Percentiles rank a stretch among this genome's conserved stretches.
phyloP scores from a whole-genome alignment of 2,113 vertebrate genomes.

The Dipodomys spectabilis region DNA sequence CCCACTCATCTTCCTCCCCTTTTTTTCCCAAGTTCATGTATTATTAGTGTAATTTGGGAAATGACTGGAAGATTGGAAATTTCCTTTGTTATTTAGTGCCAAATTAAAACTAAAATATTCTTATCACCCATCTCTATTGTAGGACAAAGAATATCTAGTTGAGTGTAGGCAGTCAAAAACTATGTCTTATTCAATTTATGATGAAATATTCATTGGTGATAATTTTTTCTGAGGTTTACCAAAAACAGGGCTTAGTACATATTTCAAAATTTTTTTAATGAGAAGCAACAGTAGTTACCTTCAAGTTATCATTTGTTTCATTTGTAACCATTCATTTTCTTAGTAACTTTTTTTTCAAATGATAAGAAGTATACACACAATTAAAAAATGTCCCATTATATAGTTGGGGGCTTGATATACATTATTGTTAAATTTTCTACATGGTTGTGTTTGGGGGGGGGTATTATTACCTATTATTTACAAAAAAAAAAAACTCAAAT shows the following conservation, averaged over 20 bases:
- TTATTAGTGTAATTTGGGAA: background rate
- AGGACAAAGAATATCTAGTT: constrained; percentile 1
- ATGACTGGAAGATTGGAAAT: background rate
- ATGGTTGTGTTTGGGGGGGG: background rate
- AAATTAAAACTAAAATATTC: constrained; percentile 48
- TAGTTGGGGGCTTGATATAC: background rate
- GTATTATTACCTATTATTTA: background rate
- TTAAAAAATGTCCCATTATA: background rate
- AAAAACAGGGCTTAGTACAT: constrained; percentile 4
- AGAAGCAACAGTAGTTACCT: constrained; percentile 10
- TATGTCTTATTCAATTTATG: constrained; percentile 7
- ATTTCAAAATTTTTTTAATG: background rate
- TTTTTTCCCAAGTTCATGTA: background rate
- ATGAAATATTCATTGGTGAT: constrained; percentile 45
- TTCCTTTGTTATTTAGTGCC: constrained; percentile 11
- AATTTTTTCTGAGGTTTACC: constrained; percentile 51
- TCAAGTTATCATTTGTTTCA: constrained; percentile 26
- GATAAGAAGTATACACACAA: background rate
- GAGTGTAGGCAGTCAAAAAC: background rate
- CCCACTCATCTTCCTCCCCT: background rate
- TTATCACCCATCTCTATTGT: background rate
- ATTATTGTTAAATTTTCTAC: constrained; percentile 24
- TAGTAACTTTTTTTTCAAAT: background rate
- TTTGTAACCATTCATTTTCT: background rate
- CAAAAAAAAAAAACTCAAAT: background rate